Percentiles rank a stretch among this genome's conserved stretches.
Evolutionary conservation across 2,113 vertebrate genomes (phyloP).

Genomic region (Xenotilapia caudafasciata): DNA sequence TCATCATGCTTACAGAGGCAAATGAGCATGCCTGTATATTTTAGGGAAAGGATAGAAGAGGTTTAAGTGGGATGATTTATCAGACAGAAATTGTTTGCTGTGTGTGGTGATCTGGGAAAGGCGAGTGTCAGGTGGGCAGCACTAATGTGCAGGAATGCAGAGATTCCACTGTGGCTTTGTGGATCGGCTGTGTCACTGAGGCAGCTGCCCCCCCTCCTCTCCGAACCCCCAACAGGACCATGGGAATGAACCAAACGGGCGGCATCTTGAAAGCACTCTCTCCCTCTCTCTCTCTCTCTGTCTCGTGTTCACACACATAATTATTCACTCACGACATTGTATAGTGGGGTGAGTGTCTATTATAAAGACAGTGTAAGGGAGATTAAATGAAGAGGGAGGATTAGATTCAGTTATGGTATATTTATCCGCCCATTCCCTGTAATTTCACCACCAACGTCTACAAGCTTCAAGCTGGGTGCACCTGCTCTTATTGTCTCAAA

Average conservation of each 20-base stretch:
- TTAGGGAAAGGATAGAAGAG: slow-evolving; percentile 1
- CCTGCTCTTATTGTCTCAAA: slow-evolving; percentile 12
- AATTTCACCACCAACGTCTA: not conserved
- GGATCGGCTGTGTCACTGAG: slow-evolving; percentile 58
- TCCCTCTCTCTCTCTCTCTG: not conserved
- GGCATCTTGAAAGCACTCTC: slow-evolving; percentile 46
- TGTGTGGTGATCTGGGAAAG: slow-evolving; percentile 54
- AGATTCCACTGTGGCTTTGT: slow-evolving; percentile 74
- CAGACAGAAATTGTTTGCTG: slow-evolving; percentile 17
- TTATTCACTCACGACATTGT: slow-evolving; percentile 15
- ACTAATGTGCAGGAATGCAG: slow-evolving; percentile 73
- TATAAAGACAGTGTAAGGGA: not conserved
- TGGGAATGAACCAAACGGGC: slow-evolving; percentile 61
- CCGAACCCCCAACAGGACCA: slow-evolving; percentile 37
- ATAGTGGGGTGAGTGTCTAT: not conserved
- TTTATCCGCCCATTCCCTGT: slow-evolving; percentile 2
- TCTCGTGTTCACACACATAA: not conserved
- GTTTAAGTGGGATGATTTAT: slow-evolving; percentile 12
- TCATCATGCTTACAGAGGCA: not conserved
- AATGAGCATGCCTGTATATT: not conserved
- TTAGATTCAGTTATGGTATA: slow-evolving; percentile 45
- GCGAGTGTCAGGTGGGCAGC: slow-evolving; percentile 66
- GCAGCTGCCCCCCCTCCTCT: slow-evolving; percentile 17
- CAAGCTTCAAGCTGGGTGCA: not conserved
- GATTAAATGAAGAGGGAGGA: slow-evolving; percentile 5